Evolutionary conservation across 2,113 vertebrate species (phyloP).

Genomic region (Aegithalos caudatus): DNA sequence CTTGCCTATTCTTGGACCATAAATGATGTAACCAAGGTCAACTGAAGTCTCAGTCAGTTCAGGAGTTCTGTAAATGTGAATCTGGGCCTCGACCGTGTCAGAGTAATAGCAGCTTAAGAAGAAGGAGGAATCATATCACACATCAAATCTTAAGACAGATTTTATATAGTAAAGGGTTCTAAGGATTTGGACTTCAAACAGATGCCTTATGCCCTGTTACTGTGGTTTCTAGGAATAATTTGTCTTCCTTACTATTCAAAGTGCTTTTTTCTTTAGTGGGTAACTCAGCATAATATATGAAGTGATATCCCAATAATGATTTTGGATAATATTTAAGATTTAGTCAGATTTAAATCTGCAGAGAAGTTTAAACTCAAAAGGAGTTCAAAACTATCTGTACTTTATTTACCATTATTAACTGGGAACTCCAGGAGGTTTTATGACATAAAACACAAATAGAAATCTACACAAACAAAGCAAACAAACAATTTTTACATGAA

Average conservation of each 20-base stretch:
- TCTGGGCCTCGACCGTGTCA: conserved; percentile 69
- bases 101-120: conserved; percentile 80
- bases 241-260: conserved; percentile 72
- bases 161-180: conserved; percentile 70
- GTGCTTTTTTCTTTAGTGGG: conserved; percentile 78
- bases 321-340: conserved; percentile 59
- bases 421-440: conserved; percentile 72
- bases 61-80: conserved; percentile 37
- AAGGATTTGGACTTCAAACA: conserved; percentile 65
- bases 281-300: conserved; percentile 71
- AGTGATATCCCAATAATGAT: conserved; percentile 69
- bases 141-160: conserved; percentile 64
- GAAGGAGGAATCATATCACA: conserved; percentile 70
- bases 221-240: conserved; percentile 61
- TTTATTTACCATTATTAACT: conserved; percentile 71
- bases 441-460: conserved; percentile 78
- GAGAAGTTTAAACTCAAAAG: conserved; percentile 70
- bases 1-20: conserved; percentile 56
- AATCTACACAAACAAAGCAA: conserved; percentile 77
- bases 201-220: conserved; percentile 64
- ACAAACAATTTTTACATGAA: conserved; percentile 77
- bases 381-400: conserved; percentile 67
- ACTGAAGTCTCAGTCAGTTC: conserved; percentile 62
- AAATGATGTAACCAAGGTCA: conserved; percentile 34
- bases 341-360: conserved; percentile 66